Evolutionary conservation across 2,888 invertebrate genomes (phyloP), one percentile per base, ranked within the genome.

Genomic region (Agapostemon virescens): DNA sequence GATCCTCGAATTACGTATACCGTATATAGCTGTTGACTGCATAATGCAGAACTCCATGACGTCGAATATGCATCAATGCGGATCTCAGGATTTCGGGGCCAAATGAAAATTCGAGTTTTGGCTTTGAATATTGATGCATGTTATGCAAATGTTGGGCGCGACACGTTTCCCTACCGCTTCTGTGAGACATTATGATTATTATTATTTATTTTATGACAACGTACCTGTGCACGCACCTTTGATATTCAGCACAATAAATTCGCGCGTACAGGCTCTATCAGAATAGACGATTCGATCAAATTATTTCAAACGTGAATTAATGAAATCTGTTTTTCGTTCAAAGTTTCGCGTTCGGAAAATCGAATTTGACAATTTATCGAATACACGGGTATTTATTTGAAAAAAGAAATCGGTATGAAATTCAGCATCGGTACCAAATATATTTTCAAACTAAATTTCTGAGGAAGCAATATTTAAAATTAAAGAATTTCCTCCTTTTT

Each of bases 81-180:
- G 15, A 20, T 58, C 15, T 36, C 38, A 23, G 64, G 49, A 63
- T 33, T 68, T 67, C 38, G 64, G 23, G 13, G 20, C 30, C 45
- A 40, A 36, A 64, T 20, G 58, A 70, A 63, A 70, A 33, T 64
- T 61, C 58, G 45, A 69, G 63, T 69, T 67, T 30, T 26, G 40
- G 26, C n/a, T 69, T 49, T 80, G 69, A 78, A 80, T 78, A 78
- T 66, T 69, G 73, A 80, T 73, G 64, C 36, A 52, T 13, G 55
- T 73, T 74, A 78, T 80, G 79, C 30, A 80, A 77, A 77, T 69
- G 13, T 17, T 49, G 20, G n/a, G 38, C 73, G 38, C 45, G 69
- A 33, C 67, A 23, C 23, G 49, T 33, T 67, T 42, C 64, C 36
- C 49, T 4, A 23, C 23, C 23, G 69, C 55, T 67, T 67, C 55